Evolutionary conservation across 1,140 invertebrate species (phyloP), one percentile per base, ranked within the genome.

Genomic region (Drosophila murphyi): DNA sequence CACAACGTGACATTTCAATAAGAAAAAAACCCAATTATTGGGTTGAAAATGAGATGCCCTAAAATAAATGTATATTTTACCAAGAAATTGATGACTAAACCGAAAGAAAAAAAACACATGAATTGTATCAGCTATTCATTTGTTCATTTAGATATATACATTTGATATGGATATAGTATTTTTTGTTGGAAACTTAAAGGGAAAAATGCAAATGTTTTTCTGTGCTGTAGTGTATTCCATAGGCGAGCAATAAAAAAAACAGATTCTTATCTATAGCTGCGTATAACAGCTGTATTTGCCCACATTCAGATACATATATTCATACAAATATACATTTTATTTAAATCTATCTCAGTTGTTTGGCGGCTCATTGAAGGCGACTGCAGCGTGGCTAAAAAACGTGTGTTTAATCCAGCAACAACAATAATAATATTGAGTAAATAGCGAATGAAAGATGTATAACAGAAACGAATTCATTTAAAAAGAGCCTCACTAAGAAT

Each of bases 321-420:
- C 34, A 34, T 34, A 34, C 4, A 37, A 5, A 37, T 7, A 82
- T 85, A 83, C 78, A 82, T 89, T 67, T 80, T 77, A 83, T 80
- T 80, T 68, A 78, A 80, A 89, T 89, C 78, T 83, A 56, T 62
- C 51, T 78, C 67, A 78, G 67, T 89, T 80, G 76, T 82, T 79
- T 83, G 39, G 39, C 20, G 39, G 39, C 39, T 43, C 10, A 3
- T 43, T 43, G 39, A 43, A n/a, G 39, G n/a, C 39, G 39, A 10
- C 6, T 41, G 39, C 39, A 41, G 39, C 5, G 39, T 10, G 8
- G 8, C 39, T 41, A 34, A 28, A 57, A 47, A 82, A 57, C 57
- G 75, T 72, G 78, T 74, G 65, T 51, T 74, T 47, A 10, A n/a
- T 12, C n/a, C 45, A 69, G n/a, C 59, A 50, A 28, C 50, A 54